A percentile compares a stretch with the other conserved stretches of the same genome.
Evolutionary conservation across 2,888 invertebrate genomes (phyloP).

Genomic region (Pseudococcus longispinus): DNA sequence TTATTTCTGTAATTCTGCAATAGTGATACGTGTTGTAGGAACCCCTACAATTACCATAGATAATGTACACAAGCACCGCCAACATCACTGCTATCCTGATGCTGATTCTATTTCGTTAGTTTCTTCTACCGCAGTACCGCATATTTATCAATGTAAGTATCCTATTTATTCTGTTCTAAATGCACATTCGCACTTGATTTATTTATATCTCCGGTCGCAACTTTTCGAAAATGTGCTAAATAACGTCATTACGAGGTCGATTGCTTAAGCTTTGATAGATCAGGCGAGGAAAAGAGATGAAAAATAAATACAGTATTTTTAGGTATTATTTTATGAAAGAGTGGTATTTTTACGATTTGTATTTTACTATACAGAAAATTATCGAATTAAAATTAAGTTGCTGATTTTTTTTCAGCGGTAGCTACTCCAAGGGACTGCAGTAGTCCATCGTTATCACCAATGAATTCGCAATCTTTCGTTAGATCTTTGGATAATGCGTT

Average conservation of each 20-base stretch:
- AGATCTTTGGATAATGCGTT: slow-evolving; percentile 75
- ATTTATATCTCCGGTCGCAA: background rate
- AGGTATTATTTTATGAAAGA: too few species aligned
- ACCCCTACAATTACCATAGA: slow-evolving; percentile 67
- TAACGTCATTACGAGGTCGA: background rate
- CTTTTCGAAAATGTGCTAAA: background rate
- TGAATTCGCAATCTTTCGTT: slow-evolving; percentile 78
- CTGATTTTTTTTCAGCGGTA: slow-evolving; percentile 65
- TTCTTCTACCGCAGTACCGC: slow-evolving; percentile 72
- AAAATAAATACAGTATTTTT: background rate
- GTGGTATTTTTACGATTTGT: background rate
- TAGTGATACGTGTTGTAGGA: slow-evolving; percentile 61
- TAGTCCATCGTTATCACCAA: slow-evolving; percentile 79
- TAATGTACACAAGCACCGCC: slow-evolving; percentile 57
- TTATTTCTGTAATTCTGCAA: slow-evolving; percentile 27
- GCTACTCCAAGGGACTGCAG: slow-evolving; percentile 83
- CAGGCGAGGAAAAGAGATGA: background rate
- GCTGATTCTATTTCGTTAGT: slow-evolving; percentile 76
- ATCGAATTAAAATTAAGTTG: background rate
- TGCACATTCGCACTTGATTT: slow-evolving; percentile 9
- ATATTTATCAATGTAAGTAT: slow-evolving; percentile 77
- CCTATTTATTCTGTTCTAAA: slow-evolving; percentile 58
- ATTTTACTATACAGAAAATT: background rate
- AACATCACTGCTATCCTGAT: slow-evolving; percentile 67
- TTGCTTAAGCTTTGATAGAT: background rate